Percentiles rank a stretch among this genome's conserved stretches.
Conservation (phyloP, 2,888 invertebrate genomes). For the Torymus tubicola region DNA sequence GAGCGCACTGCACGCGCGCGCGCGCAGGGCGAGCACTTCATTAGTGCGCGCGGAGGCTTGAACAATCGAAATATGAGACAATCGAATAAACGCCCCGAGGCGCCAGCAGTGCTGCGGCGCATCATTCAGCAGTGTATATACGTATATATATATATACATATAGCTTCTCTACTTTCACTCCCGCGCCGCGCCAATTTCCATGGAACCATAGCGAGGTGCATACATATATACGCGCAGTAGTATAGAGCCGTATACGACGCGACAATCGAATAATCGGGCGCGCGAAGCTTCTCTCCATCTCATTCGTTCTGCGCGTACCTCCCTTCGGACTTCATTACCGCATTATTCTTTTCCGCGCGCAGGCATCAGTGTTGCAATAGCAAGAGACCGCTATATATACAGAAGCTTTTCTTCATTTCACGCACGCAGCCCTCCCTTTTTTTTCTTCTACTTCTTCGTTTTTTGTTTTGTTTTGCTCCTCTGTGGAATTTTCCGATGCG, state of each 20-base stretch:
- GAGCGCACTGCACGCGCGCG: too few relatives aligned
- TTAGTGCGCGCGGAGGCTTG: slow-evolving; percentile 52
- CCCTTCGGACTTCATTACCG: slow-evolving; percentile 46
- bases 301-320: neutral
- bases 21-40: slow-evolving; percentile 32
- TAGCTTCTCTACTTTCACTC: neutral
- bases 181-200: slow-evolving; percentile 18
- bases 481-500: too few relatives aligned
- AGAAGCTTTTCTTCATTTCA: neutral
- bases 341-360: slow-evolving; percentile 48
- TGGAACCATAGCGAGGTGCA: too few relatives aligned
- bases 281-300: neutral
- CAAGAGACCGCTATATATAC: too few relatives aligned
- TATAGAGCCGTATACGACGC: too few relatives aligned
- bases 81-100: slow-evolving; percentile 46
- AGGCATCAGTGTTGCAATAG: too few relatives aligned
- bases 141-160: too few relatives aligned
- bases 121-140: too few relatives aligned
- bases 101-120: slow-evolving; percentile 6
- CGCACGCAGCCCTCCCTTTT: neutral
- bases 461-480: neutral
- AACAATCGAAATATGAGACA: slow-evolving; percentile 56
- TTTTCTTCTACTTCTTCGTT: neutral
- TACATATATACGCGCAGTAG: too few relatives aligned
- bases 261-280: slow-evolving; percentile 43